phyloP scores from a whole-genome alignment of 2,113 vertebrate species.

The Syrmaticus mikado region DNA sequence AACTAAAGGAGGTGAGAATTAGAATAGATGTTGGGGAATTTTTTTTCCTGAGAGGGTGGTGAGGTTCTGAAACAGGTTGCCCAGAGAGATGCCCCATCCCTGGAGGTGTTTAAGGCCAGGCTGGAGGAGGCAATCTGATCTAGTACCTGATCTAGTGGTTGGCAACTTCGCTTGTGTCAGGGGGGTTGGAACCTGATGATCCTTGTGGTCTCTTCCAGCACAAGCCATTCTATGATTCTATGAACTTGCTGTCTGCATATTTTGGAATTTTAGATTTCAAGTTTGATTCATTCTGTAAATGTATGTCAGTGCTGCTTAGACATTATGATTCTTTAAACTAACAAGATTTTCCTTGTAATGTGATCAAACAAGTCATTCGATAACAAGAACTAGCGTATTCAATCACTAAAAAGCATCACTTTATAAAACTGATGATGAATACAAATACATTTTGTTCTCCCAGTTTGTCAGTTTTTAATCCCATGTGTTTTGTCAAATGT shows the following conservation, averaged over 20 bases:
- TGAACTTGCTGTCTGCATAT: not conserved
- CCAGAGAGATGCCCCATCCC: too few species aligned
- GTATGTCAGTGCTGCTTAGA: not conserved
- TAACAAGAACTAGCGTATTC: not conserved
- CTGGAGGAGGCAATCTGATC: too few species aligned
- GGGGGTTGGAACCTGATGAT: too few species aligned
- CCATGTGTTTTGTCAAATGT: rapidly evolving
- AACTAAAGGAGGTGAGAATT: too few species aligned
- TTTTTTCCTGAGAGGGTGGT: too few species aligned
- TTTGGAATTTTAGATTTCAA: not conserved
- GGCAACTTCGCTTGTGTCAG: too few species aligned
- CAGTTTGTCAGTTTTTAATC: not conserved
- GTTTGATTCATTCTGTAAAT: not conserved
- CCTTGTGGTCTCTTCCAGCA: too few species aligned
- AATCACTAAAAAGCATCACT: not conserved
- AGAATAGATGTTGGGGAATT: too few species aligned
- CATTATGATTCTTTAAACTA: not conserved
- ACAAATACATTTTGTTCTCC: not conserved
- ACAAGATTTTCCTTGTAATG: not conserved
- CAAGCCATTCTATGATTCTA: too few species aligned
- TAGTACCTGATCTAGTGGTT: too few species aligned
- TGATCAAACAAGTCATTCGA: not conserved
- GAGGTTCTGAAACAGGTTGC: too few species aligned
- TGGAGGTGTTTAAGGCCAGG: too few species aligned
- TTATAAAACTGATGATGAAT: not conserved